These are phyloP conservation scores for Pitta sordida DNA, from an alignment of 2,113 vertebrate species.

Conservation along the genomic window DNA sequence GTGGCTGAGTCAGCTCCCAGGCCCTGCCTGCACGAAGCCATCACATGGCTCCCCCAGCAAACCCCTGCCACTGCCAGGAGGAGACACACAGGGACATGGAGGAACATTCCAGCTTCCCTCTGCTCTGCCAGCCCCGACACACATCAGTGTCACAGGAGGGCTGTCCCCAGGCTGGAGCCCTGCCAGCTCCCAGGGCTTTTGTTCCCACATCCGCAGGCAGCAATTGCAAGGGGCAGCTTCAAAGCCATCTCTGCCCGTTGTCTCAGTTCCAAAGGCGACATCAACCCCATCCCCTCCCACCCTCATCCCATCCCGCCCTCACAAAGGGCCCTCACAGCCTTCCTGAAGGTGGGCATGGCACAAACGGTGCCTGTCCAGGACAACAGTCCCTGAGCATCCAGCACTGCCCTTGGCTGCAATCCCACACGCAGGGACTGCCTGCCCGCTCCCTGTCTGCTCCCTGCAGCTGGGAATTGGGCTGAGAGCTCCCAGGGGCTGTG, in stretches of 20 bases:
- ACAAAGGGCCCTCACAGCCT: neutral
- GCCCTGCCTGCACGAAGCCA: neutral
- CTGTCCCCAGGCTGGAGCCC: neutral
- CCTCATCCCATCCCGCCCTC: neutral
- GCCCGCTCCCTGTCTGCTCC: neutral
- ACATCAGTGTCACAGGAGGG: neutral
- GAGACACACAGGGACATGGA: neutral
- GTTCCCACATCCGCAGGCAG: neutral
- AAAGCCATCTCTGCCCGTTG: neutral
- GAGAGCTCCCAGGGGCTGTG: neutral
- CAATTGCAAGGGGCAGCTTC: neutral
- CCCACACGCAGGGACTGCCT: neutral
- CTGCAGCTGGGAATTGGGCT: neutral
- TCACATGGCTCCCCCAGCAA: rapidly evolving
- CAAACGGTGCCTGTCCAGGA: neutral
- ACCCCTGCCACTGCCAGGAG: neutral
- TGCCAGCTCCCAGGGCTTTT: neutral
- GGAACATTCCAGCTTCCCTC: neutral
- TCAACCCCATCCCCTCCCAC: rapidly evolving
- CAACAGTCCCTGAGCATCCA: rapidly evolving
- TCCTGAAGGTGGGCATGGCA: neutral
- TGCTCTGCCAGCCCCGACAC: neutral
- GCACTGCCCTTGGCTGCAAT: neutral
- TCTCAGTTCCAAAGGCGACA: neutral
- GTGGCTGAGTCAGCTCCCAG: rapidly evolving